Evolutionary conservation across 2,113 vertebrate species (phyloP).

Genomic region (Pipa parva): DNA sequence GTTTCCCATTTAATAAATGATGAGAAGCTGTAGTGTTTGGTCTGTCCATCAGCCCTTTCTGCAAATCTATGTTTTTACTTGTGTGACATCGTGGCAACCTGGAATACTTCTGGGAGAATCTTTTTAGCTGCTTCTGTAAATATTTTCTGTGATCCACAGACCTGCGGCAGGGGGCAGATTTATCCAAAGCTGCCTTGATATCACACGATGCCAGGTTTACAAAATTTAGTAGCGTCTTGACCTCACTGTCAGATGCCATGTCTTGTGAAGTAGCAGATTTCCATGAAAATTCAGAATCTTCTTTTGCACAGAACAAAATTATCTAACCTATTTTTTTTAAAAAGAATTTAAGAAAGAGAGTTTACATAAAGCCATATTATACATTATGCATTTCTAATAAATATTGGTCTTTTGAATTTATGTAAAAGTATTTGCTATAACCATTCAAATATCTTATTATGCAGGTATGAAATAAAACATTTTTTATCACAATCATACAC

Average conservation of each 20-base stretch:
- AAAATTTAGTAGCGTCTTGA: constrained; percentile 94
- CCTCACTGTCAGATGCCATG: constrained; percentile 95
- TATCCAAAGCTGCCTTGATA: constrained; percentile 95
- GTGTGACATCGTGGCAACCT: constrained; percentile 77
- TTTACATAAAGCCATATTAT: too few relatives aligned
- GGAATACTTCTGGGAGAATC: constrained; percentile 92
- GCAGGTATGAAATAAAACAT: too few relatives aligned
- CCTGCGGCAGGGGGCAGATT: constrained; percentile 91
- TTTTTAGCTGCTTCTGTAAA: constrained; percentile 93
- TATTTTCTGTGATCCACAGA: constrained; percentile 97
- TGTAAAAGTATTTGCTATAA: too few relatives aligned
- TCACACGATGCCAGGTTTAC: constrained; percentile 96
- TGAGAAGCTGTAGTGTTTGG: constrained; percentile 19
- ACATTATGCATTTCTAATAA: too few relatives aligned
- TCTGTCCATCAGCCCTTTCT: constrained; percentile 55
- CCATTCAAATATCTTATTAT: too few relatives aligned
- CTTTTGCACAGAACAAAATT: neutral
- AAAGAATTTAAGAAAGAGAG: neutral
- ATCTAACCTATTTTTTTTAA: neutral
- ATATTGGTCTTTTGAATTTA: too few relatives aligned
- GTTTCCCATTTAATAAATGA: constrained; percentile 49
- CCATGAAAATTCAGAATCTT: constrained; percentile 53
- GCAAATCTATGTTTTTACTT: constrained; percentile 60
- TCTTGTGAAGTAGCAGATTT: constrained; percentile 46
- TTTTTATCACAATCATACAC: too few relatives aligned